A percentile compares a stretch with the other conserved stretches of the same genome.
These are phyloP conservation scores for Zaprionus obscuricornis DNA, from an alignment of 2,888 invertebrate species.

Conservation along the genomic window DNA sequence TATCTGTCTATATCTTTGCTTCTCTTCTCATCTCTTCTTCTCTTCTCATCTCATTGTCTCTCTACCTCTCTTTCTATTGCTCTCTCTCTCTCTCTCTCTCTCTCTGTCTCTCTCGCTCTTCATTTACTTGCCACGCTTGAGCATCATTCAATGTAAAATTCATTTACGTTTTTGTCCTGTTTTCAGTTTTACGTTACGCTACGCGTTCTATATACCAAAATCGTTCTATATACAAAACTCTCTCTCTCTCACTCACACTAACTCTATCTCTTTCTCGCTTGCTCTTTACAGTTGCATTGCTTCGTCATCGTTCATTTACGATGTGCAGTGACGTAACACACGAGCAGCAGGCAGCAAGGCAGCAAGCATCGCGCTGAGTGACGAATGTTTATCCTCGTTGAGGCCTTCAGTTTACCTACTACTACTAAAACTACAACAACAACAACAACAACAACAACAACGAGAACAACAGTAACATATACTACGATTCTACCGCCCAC, in stretches of 20 bases:
- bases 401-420: slow-evolving; percentile 32
- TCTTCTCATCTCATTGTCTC: background rate
- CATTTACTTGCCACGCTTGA: slow-evolving; percentile 22
- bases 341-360: slow-evolving; percentile 25
- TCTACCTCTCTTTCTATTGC: background rate
- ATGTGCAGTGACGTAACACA: slow-evolving; percentile 58
- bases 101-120: slow-evolving; percentile 4
- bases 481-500: background rate
- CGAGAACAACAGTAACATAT: background rate
- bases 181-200: slow-evolving; percentile 75
- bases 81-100: background rate
- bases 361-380: slow-evolving; percentile 43
- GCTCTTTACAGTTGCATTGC: slow-evolving; percentile 43
- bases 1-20: background rate
- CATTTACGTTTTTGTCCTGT: slow-evolving; percentile 76
- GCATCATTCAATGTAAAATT: slow-evolving; percentile 77
- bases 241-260: too few relatives aligned
- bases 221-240: slow-evolving; percentile 13
- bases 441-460: background rate
- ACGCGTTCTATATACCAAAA: slow-evolving; percentile 59
- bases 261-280: slow-evolving; percentile 5
- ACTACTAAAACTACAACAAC: background rate
- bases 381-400: slow-evolving; percentile 58
- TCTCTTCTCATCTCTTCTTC: too few relatives aligned
- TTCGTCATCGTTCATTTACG: slow-evolving; percentile 54